Base-by-base conservation (phyloP, 2,797 vertebrate genomes). In the Remorina albescens region DNA sequence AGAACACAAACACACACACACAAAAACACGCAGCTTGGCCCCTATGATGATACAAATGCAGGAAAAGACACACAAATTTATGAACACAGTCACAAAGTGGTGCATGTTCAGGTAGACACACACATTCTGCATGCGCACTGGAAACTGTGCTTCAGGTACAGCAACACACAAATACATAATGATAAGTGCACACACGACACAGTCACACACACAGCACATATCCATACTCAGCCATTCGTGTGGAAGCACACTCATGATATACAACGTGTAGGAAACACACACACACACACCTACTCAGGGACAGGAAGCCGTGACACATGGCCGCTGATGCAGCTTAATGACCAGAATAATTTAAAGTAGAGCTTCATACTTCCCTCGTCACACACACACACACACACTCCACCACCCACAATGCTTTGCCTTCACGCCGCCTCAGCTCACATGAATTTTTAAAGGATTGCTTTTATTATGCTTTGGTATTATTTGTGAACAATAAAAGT, bases 381-480 rank as follows among this genome's bases (percentile, higher is more conserved):
- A 53, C 55, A 61, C 62, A 44, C 58, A 67, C 62, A 37, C 61
- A 23, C 44, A 1, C 61, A 63, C 62, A 68, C 67, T 61, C 59
- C 71, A 59, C 66, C 80, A 39, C 71, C 44, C 62, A 51, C 70
- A 58, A 65, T 1, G 57, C 41, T 75, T 12, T 68, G 57, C 66
- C 41, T 67, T 51, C 56, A 36, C 28, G 46, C 73, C 28, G 60
- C 57, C 68, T 76, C 36, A 23, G 28, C 70, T 78, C 75, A 59
- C 78, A 90, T 90, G 74, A 78, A 91, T 90, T 84, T 86, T 91
- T 89, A 85, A 88, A 84, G 71, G 53, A 80, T 85, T 37, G 12
- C 71, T 88, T 87, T 89, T 90, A 90, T 89, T 91, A 78, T 67
- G 19, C 80, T 82, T 82, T 70, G 85, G 73, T 83, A 89, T 88